phyloP scores from a whole-genome alignment of 2,113 vertebrate genomes.

The Choloepus hoffmanni region DNA sequence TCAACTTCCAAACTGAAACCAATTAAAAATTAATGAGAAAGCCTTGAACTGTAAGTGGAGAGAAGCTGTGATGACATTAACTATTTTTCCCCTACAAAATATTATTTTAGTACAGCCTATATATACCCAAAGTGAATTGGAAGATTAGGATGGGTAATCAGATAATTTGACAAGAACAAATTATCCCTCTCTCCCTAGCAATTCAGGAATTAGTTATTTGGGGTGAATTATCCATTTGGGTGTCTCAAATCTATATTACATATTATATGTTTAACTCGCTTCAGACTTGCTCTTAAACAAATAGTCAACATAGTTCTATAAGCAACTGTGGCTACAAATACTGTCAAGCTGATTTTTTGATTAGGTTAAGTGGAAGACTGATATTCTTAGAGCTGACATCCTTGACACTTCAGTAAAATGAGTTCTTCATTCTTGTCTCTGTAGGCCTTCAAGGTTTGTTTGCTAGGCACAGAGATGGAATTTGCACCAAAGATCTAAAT shows the following conservation, averaged over 20 bases:
- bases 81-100: neutral
- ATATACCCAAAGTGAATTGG: neutral
- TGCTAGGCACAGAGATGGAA: constrained; percentile 19
- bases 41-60: neutral
- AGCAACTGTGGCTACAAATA: constrained; percentile 5
- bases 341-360: neutral
- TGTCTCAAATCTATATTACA: neutral
- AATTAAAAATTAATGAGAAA: neutral
- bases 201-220: neutral
- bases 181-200: neutral
- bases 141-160: neutral
- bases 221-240: neutral
- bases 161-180: neutral
- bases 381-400: constrained; percentile 10
- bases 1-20: neutral
- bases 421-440: neutral
- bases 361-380: neutral
- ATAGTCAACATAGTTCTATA: neutral
- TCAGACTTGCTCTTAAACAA: neutral
- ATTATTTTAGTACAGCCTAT: neutral
- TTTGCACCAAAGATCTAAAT: constrained; percentile 57
- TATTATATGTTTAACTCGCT: neutral
- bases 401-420: constrained; percentile 22
- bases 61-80: neutral
- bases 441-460: constrained; percentile 44